phyloP scores from a whole-genome alignment of 2,113 vertebrate species.

The Monopterus albus region DNA sequence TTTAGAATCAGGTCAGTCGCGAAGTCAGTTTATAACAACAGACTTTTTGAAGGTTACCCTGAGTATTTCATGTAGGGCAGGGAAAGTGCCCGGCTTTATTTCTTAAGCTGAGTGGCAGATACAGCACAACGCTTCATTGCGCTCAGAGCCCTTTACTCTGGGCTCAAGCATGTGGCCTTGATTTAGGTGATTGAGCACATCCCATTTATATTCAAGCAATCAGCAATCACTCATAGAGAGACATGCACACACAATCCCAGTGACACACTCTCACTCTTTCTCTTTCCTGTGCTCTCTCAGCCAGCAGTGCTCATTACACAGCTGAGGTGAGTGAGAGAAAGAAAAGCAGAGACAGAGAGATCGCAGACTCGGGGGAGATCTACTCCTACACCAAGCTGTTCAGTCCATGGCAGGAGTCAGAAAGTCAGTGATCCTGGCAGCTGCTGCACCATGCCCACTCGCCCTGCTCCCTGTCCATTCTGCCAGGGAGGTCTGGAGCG shows the following conservation, averaged over 20 bases:
- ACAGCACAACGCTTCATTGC: constrained; percentile 62
- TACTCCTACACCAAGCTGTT: constrained; percentile 54
- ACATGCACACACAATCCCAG: constrained; percentile 45
- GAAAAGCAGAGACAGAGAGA: constrained; percentile 42
- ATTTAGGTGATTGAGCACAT: constrained; percentile 78
- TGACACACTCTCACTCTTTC: constrained; percentile 7
- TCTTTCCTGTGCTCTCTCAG: constrained; percentile 16
- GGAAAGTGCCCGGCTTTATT: constrained; percentile 46
- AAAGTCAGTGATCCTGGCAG: constrained; percentile 64
- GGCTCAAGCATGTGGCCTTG: constrained; percentile 75
- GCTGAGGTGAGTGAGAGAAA: constrained; percentile 45
- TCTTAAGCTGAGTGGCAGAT: constrained; percentile 69
- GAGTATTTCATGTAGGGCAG: constrained; percentile 56
- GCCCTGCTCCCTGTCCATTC: constrained; percentile 3
- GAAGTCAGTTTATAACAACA: constrained; percentile 48
- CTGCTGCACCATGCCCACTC: constrained; percentile 25
- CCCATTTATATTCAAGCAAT: constrained; percentile 77
- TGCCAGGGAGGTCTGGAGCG: constrained; percentile 46
- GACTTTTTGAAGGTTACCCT: constrained; percentile 65
- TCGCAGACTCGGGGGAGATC: constrained; percentile 54
- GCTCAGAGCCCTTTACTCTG: constrained; percentile 54
- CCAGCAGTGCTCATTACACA: constrained; percentile 51
- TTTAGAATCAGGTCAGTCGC: constrained; percentile 32
- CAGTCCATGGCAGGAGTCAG: constrained; percentile 45
- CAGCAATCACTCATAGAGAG: constrained; percentile 62